phyloP scores from a whole-genome alignment of 1,140 invertebrate genomes.

The Polypedilum vanderplanki region DNA sequence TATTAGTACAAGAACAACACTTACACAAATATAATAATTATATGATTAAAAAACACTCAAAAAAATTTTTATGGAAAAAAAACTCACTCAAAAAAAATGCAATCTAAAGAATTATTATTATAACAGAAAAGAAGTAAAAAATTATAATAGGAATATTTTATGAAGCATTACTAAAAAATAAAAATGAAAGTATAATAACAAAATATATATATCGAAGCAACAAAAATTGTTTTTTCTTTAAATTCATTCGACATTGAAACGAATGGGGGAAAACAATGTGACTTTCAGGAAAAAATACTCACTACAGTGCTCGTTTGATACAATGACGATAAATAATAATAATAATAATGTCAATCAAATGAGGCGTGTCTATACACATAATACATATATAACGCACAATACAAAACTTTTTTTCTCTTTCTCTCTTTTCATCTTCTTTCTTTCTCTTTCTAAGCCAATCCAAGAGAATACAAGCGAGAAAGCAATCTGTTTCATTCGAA shows the following conservation, averaged over 20 bases:
- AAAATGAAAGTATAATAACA: not conserved
- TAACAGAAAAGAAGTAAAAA: not conserved
- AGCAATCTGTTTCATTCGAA: slow-evolving; percentile 27
- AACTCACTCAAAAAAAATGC: slow-evolving; percentile 13
- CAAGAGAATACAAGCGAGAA: slow-evolving; percentile 8
- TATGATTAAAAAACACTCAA: no score
- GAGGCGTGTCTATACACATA: not conserved
- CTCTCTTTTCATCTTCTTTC: not conserved
- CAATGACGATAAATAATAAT: not conserved
- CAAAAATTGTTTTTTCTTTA: not conserved
- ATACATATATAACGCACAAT: not conserved
- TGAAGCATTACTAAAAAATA: slow-evolving; percentile 5
- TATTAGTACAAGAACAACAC: not conserved
- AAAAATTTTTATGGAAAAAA: slow-evolving; percentile 1
- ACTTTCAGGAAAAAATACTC: not conserved
- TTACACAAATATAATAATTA: no score
- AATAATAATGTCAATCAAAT: slow-evolving; percentile 23
- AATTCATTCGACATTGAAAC: not conserved
- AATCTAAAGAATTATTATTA: slow-evolving; percentile 3
- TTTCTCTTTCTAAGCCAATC: slow-evolving; percentile 25
- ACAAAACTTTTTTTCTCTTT: not conserved
- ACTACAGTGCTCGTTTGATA: no score
- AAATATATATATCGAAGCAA: not conserved
- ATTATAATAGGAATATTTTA: slow-evolving; percentile 20
- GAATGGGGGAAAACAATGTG: not conserved